Conservation (phyloP, 1,140 invertebrate species). For the Papilio xuthus region DNA sequence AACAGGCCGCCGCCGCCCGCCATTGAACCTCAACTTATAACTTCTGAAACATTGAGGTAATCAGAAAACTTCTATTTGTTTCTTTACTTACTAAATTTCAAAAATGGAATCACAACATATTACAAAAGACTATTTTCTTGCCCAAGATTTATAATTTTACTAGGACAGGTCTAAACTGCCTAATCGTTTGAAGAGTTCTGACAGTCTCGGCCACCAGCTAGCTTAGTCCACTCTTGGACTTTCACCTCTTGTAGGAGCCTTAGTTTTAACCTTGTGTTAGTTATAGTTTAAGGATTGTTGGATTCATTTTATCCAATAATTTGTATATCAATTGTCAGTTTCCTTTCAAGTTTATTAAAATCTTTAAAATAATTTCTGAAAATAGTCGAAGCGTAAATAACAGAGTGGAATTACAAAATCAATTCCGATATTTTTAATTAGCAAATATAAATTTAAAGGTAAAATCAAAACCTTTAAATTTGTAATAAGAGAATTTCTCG, state of each 20-base stretch:
- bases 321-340: not conserved
- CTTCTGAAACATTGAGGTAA: conserved; percentile 75
- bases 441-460: conserved; percentile 23
- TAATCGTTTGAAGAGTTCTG: no score
- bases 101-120: not conserved
- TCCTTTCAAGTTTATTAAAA: not conserved
- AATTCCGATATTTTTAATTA: not conserved
- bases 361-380: not conserved
- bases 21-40: conserved; percentile 72
- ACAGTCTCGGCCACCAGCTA: no score
- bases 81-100: no score
- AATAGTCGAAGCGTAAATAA: not conserved
- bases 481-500: not conserved
- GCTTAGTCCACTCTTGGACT: no score
- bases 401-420: not conserved
- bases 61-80: not conserved
- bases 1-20: conserved; percentile 70
- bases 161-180: not conserved
- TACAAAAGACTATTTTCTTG: not conserved
- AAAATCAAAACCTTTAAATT: conserved; percentile 9
- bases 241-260: no score
- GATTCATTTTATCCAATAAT: no score
- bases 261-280: no score
- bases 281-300: no score
- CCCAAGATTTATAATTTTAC: not conserved